Base-by-base conservation (phyloP, 2,113 vertebrate species). In the Podiceps cristatus region DNA sequence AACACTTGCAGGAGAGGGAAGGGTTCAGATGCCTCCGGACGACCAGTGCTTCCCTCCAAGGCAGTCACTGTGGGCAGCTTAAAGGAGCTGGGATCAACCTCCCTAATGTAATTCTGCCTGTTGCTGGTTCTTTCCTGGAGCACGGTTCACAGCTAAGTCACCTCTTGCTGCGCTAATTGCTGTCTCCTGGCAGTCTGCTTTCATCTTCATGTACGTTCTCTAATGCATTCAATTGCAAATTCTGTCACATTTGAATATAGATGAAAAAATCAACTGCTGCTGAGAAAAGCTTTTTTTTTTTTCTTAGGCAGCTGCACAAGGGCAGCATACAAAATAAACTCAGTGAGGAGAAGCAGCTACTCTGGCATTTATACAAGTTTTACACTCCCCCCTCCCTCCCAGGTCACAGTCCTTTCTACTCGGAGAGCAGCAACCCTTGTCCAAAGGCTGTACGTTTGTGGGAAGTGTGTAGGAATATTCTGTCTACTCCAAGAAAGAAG, bases 321-420 rank as follows among this genome's bases (percentile, higher is more conserved):
- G 33, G 16, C 56, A 50, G 16, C 18, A 7, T 18, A 33, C 7
- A 72, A 94, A 67, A 52, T 35, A 37, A 37, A 18, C 5, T 42
- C 10, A 23, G 17, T 24, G 18, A 53, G 29, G 33, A 35, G 18
- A 58, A 73, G 53, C 77, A 77, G 42, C 27, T 74, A 5, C 42
- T 86, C 19, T 52, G 35, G 27, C 10, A 33, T 66, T 84, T 62
- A 25, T 15, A 42, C 4, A 9, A 5, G 31, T 66, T 58, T 88
- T 59, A 35, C 6, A 10, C 4, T 2, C n/a, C 18, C 56, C 29
- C 28, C 6, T 3, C 18, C 7, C 3, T 1, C 3, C 2, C 0
- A 27, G 53, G 12, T 63, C 28, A 47, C 12, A n/a, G 33, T 17
- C 23, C 11, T 68, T 67, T 27, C 42, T 50, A 28, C 20, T 52